phyloP scores from a whole-genome alignment of 37 sponge, comb jelly and placozoan genomes.

The Corticium candelabrum region DNA sequence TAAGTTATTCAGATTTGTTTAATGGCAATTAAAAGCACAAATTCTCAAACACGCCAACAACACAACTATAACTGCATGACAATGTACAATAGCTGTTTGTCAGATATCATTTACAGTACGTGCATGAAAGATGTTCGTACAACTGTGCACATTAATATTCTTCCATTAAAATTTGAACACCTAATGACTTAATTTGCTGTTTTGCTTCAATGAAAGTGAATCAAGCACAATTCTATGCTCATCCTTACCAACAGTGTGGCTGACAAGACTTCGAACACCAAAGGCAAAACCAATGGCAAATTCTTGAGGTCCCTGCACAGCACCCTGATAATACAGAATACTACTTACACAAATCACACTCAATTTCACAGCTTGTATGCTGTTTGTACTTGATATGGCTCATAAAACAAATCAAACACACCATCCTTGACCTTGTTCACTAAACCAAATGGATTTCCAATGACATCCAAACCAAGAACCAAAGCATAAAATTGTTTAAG shows the following conservation, averaged over 20 bases:
- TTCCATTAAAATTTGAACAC: no score
- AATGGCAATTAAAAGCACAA: no score
- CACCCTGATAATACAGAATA: slow-evolving; percentile 35
- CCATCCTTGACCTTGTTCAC: slow-evolving; percentile 68
- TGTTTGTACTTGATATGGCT: slow-evolving; percentile 66
- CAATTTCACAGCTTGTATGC: no score
- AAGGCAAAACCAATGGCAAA: slow-evolving; percentile 61
- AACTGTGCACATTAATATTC: no score
- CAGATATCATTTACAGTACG: no score
- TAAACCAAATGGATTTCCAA: slow-evolving; percentile 80
- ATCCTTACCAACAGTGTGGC: slow-evolving; percentile 56
- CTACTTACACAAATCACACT: no score
- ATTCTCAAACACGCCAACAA: no score
- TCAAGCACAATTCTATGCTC: not conserved
- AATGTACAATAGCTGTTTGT: no score
- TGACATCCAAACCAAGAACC: slow-evolving; percentile 78
- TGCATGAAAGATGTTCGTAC: no score
- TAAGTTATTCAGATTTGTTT: no score
- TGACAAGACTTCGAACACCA: slow-evolving; percentile 52
- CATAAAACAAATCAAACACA: slow-evolving; percentile 80
- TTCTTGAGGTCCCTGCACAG: slow-evolving; percentile 72
- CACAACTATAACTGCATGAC: no score
- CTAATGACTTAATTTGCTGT: not conserved
- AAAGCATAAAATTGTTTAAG: slow-evolving; percentile 17
- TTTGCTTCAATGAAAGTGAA: no score